Percentiles rank a stretch among this genome's conserved stretches.
These are phyloP conservation scores for Drosophila dives DNA, from an alignment of 2,888 invertebrate genomes.

Conservation along the genomic window DNA sequence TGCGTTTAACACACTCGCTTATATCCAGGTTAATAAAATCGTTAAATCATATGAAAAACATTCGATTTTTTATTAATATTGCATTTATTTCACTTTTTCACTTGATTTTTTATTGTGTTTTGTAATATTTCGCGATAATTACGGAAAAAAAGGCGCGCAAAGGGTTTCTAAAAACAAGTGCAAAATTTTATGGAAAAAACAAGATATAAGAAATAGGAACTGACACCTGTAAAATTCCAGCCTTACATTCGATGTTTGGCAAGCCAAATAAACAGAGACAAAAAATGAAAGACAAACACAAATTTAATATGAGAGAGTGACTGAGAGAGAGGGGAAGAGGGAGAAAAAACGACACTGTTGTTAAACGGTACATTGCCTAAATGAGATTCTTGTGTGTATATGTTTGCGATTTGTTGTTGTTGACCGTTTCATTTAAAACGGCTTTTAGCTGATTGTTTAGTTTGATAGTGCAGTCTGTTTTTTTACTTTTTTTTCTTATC, in stretches of 20 bases:
- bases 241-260: constrained; percentile 36
- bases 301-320: constrained; percentile 7
- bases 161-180: constrained; percentile 30
- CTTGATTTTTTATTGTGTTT: constrained; percentile 34
- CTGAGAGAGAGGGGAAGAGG: constrained; percentile 6
- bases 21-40: constrained; percentile 33
- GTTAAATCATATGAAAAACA: constrained; percentile 58
- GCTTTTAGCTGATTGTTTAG: constrained; percentile 56
- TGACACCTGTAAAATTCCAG: constrained; percentile 64
- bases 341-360: constrained; percentile 59
- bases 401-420: constrained; percentile 61
- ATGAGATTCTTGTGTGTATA: constrained; percentile 65
- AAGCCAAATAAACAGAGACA: constrained; percentile 45
- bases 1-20: constrained; percentile 35
- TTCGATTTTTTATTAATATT: constrained; percentile 22
- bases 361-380: constrained; percentile 61
- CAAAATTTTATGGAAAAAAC: constrained; percentile 38
- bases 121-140: constrained; percentile 55
- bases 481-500: constrained; percentile 51
- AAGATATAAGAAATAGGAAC: constrained; percentile 9
- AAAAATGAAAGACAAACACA: constrained; percentile 41
- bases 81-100: constrained; percentile 42
- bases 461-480: constrained; percentile 49
- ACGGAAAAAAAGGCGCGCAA: constrained; percentile 55
- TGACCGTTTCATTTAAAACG: constrained; percentile 65